A percentile compares a stretch with the other conserved stretches of the same genome.
phyloP scores from a whole-genome alignment of 2,888 invertebrate genomes.

The Onchidella celtica region DNA sequence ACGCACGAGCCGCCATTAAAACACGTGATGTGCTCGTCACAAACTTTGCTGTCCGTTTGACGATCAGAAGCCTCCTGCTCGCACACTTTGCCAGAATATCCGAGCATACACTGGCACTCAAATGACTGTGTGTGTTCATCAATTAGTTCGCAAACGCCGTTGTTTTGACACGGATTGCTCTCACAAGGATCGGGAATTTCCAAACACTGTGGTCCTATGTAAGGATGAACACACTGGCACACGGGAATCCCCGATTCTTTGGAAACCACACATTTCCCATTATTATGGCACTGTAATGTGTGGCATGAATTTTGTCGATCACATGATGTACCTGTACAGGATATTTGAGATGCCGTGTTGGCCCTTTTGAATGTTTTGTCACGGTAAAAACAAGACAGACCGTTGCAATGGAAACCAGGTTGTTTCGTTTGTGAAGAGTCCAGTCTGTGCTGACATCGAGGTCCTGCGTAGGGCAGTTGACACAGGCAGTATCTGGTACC shows the following conservation, averaged over 20 bases:
- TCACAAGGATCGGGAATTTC: slow-evolving; percentile 7
- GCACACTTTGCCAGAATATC: slow-evolving; percentile 17
- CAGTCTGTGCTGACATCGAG: slow-evolving; percentile 23
- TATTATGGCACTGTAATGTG: slow-evolving; percentile 3
- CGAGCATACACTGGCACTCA: neutral
- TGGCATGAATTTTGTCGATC: neutral
- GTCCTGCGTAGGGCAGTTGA: neutral
- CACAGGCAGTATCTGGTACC: slow-evolving; percentile 30
- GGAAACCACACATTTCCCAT: neutral
- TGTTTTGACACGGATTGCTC: slow-evolving; percentile 27
- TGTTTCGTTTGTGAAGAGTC: neutral
- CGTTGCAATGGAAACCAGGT: neutral
- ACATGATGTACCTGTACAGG: neutral
- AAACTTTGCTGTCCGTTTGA: neutral
- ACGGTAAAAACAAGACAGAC: neutral
- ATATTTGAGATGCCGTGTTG: neutral
- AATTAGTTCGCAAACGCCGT: neutral
- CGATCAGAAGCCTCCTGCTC: neutral
- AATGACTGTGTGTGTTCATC: neutral
- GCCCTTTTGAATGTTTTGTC: neutral
- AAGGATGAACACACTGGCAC: slow-evolving; percentile 15
- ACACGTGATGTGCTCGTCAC: neutral
- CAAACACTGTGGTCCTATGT: slow-evolving; percentile 19
- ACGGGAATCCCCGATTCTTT: neutral
- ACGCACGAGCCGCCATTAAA: slow-evolving; percentile 27